phyloP scores from a whole-genome alignment of 35 echinoderm and acorn worm species.

The Chiridota heheva region DNA sequence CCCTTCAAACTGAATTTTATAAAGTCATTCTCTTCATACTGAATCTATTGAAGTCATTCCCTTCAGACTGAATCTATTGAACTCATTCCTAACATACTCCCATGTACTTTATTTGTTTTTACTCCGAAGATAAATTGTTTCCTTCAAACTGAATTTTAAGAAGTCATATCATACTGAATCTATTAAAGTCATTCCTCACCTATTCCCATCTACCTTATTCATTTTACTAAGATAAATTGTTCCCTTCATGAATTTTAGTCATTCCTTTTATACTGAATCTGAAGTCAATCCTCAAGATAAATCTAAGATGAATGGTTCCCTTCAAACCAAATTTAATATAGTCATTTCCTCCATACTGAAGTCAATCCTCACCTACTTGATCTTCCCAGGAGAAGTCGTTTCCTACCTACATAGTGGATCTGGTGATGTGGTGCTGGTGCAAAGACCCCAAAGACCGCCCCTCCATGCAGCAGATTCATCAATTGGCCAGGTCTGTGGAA shows the following conservation, averaged over 20 bases:
- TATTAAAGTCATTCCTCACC: neutral
- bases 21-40: no score
- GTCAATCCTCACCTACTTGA: neutral
- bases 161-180: no score
- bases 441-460: conserved; percentile 79
- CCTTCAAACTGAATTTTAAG: no score
- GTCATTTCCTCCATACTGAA: neutral
- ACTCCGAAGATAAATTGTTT: no score
- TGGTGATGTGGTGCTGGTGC: conserved; percentile 93
- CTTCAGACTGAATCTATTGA: no score
- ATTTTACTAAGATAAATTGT: neutral
- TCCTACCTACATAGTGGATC: conserved; percentile 87
- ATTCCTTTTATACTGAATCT: neutral
- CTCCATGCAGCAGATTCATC: conserved; percentile 70
- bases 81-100: no score
- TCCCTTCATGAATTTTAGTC: neutral
- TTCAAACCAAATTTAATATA: neutral
- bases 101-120: no score
- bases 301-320: neutral
- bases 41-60: no score
- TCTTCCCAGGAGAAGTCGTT: conserved; percentile 78
- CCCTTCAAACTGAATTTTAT: no score
- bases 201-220: neutral
- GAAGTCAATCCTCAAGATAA: neutral
- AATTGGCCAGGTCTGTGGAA: conserved; percentile 65